Conservation (phyloP, 2,113 vertebrate species). For the Pandion haliaetus region DNA sequence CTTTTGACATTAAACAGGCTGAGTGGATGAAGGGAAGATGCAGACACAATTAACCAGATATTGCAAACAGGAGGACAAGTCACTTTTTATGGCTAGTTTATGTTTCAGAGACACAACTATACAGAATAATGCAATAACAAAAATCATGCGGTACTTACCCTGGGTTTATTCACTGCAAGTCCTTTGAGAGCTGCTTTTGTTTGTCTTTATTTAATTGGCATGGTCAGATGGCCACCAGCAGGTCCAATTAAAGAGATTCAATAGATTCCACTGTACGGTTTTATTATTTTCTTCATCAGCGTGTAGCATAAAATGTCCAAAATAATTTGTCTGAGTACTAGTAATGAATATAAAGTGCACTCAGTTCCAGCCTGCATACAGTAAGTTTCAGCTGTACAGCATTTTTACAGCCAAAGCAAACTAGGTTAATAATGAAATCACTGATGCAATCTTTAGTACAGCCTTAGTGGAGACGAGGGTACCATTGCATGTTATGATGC, state of each 20-base stretch:
- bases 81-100: conserved; percentile 13
- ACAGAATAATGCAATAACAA: conserved; percentile 40
- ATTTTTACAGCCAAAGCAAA: conserved; percentile 31
- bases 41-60: conserved; percentile 36
- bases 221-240: conserved; percentile 9
- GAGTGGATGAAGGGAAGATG: neutral
- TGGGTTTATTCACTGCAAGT: conserved; percentile 11
- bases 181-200: conserved; percentile 40
- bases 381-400: neutral
- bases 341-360: conserved; percentile 41
- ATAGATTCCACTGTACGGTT: conserved; percentile 8
- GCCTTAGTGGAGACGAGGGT: neutral
- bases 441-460: neutral
- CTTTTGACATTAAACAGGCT: conserved; percentile 36
- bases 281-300: neutral
- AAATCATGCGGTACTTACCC: neutral
- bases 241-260: conserved; percentile 47
- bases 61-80: neutral
- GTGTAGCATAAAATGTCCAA: neutral
- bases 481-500: neutral
- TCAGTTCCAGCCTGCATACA: neutral
- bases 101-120: conserved; percentile 1
- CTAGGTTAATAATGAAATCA: conserved; percentile 11
- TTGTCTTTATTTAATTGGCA: conserved; percentile 56
- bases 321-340: conserved; percentile 35